These are phyloP conservation scores for Rostrhamus sociabilis DNA, from an alignment of 2,797 vertebrate genomes.

Conservation along the genomic window DNA sequence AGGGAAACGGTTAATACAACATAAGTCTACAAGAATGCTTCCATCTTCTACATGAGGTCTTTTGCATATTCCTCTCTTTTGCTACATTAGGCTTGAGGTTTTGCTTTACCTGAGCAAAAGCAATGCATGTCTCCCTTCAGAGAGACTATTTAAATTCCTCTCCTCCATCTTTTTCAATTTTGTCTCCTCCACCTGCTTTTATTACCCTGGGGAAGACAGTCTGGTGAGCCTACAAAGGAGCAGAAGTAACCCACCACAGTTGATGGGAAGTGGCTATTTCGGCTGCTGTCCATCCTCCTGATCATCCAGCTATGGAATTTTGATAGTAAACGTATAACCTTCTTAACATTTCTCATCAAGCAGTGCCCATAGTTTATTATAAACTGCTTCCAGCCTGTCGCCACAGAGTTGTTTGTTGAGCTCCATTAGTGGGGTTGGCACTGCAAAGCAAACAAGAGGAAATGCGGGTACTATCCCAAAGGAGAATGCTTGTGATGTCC, in stretches of 20 bases:
- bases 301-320: background rate
- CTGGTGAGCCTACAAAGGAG: background rate
- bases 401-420: background rate
- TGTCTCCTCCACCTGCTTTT: background rate
- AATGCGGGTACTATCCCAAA: background rate
- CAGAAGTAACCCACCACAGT: background rate
- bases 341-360: background rate
- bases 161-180: background rate
- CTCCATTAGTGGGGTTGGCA: background rate
- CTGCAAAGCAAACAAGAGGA: background rate
- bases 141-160: background rate
- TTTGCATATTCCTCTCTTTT: background rate
- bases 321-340: background rate
- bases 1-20: background rate
- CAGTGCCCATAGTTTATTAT: background rate
- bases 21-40: background rate
- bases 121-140: background rate
- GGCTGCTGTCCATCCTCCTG: background rate
- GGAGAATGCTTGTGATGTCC: background rate
- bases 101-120: background rate
- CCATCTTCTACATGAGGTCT: background rate
- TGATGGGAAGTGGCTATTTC: background rate
- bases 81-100: background rate
- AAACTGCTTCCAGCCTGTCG: background rate
- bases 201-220: background rate